Base-by-base conservation (phyloP, 2,888 invertebrate species). In the Endotricha flammealis region DNA sequence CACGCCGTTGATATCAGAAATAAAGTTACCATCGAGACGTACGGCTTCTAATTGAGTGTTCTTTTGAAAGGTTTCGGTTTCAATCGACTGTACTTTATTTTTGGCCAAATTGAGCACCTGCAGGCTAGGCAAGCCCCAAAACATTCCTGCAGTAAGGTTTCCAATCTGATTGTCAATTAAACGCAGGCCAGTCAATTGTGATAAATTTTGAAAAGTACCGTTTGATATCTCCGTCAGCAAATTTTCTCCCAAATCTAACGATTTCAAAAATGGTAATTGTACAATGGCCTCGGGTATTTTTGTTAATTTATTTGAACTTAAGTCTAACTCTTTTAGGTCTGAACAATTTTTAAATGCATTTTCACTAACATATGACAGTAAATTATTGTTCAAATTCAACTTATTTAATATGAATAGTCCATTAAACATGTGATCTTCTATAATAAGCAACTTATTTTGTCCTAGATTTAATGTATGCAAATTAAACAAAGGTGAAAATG, bases 181-280 rank as follows among this genome's bases (percentile, higher is more conserved):
- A 39, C 96, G 90, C 48, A 98, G 83, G 22, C 95, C 95, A 42
- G 95, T 95, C 56, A 98, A 82, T 72, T 96, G 95, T 50, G 93
- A 91, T 51, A 98, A 87, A 74, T 95, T 94, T 66, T 90, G 91
- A 70, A 98, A 94, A 12, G 95, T 93, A 49, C 92, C 93, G 60
- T 96, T 95, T 51, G 90, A 90, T 61, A 98, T 92, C 48, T 91
- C 91, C 43, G 90, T 91, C 54, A 98, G 93, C 70, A 92, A 91
- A 85, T 98, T 98, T 77, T 97, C 96, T 36, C 96, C 96, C 67
- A 98, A 88, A 76, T 97, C 96, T 45, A 98, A 87, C 6, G 95
- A 95, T 80, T 95, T 95, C 63, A 98, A 87, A 71, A 94, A 94
- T 46, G 93, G 90, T 54, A 96, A 87, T 66, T 94, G 94, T 66